Evolutionary conservation across 2,888 invertebrate species (phyloP), one percentile per base, ranked within the genome.

Genomic region (Hofmannophila pseudospretella): DNA sequence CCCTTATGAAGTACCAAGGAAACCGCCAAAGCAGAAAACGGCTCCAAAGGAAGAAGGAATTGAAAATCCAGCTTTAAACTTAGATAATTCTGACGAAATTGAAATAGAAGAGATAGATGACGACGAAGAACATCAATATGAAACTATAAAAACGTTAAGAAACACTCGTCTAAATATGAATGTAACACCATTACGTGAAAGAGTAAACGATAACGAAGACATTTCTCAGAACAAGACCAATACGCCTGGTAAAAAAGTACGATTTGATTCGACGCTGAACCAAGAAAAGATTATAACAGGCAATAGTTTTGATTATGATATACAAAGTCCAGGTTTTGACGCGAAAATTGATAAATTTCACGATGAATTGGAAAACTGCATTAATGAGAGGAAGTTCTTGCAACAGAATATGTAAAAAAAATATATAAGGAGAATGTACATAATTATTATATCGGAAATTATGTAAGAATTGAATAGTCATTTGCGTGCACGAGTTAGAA

Each of bases 291-390:
- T 86, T 0, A 88, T 88, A 1, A 86, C 88, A 0, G 88, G 88
- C 0, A 80, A 85, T 39, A 88, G 88, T 48, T 88, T 88, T 46
- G 84, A 87, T 25, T 70, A 59, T 46, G 72, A 60, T n/a, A 53
- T 85, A 1, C 76, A 76, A 38, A 85, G 86, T 52, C 84, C 85
- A 0, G 86, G 86, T 0, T 78, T 88, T 33, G 85, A 88, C 50
- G 59, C 67, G 0, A 80, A 87, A 49, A 72, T 88, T 27, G 87
- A 88, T 8, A 86, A 77, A 42, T 88, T 81, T 47, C 87, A 88
- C 42, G 86, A 88, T 56, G 88, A 88, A 47, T 45, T 88, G 23
- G 88, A 88, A 40, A 88, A 88, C 36, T 87, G 88, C 54, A 87
- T 87, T 1, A 88, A 88, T 53, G 88, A 88, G 41, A 75, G 71